A percentile compares a stretch with the other conserved stretches of the same genome.
Evolutionary conservation across 1,140 invertebrate genomes (phyloP).

Genomic region (Zaprionus africanus): DNA sequence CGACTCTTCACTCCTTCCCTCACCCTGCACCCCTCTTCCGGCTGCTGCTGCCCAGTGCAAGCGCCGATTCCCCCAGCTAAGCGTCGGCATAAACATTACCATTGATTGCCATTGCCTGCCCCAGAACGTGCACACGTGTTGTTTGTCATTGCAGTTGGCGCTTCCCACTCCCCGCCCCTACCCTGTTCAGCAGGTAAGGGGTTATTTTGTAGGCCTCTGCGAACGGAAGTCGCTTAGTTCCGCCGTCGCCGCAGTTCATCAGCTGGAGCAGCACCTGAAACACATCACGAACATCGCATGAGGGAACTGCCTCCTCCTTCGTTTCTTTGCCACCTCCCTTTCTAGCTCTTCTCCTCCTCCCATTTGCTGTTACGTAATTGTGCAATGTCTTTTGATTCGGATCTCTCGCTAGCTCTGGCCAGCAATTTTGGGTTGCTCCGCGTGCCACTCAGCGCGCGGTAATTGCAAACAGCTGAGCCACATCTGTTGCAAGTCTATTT

Average conservation of each 20-base stretch:
- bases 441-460: conserved; percentile 41
- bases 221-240: conserved; percentile 76
- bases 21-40: not conserved
- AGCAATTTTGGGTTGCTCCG: conserved; percentile 26
- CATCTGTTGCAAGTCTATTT: conserved; percentile 64
- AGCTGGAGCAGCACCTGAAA: conserved; percentile 47
- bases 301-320: not conserved
- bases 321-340: too few relatives aligned
- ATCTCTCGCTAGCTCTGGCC: conserved; percentile 28
- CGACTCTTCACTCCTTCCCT: not conserved
- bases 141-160: conserved; percentile 68
- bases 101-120: conserved; percentile 74
- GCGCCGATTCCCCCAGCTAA: conserved; percentile 23
- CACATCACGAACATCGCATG: conserved; percentile 25
- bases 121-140: conserved; percentile 66
- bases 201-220: not conserved
- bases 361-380: conserved; percentile 63
- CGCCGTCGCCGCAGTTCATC: conserved; percentile 51
- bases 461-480: conserved; percentile 79
- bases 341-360: not conserved
- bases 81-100: conserved; percentile 77
- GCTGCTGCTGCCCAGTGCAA: not conserved
- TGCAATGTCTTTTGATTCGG: conserved; percentile 68
- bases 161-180: conserved; percentile 3
- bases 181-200: conserved; percentile 18